These are phyloP conservation scores for Drosophila nr. fundita DNA, from an alignment of 2,888 invertebrate species.

Conservation along the genomic window DNA sequence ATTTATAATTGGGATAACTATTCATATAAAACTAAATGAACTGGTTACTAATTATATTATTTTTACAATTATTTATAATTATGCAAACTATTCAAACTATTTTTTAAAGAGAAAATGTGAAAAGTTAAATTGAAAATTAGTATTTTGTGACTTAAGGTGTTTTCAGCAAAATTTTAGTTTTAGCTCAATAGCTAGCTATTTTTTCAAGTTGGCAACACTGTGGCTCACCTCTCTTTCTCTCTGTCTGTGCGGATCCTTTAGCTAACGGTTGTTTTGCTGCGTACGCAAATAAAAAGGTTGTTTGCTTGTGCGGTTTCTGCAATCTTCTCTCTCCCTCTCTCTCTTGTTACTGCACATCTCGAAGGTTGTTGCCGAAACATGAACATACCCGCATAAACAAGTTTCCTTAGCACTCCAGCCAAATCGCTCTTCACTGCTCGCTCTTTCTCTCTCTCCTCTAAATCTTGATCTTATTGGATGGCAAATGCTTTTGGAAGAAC, in stretches of 20 bases:
- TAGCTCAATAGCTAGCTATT: neutral
- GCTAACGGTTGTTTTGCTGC: slow-evolving; percentile 64
- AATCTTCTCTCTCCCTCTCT: neutral
- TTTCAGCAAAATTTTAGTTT: neutral
- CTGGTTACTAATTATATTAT: neutral
- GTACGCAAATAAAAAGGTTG: slow-evolving; percentile 49
- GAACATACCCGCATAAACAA: slow-evolving; percentile 26
- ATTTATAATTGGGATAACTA: neutral
- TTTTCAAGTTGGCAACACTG: neutral
- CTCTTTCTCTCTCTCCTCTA: neutral
- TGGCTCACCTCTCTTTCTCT: neutral
- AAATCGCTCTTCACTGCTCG: neutral
- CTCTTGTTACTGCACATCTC: slow-evolving; percentile 18
- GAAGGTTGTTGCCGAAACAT: slow-evolving; percentile 35
- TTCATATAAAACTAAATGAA: neutral
- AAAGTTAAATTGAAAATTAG: neutral
- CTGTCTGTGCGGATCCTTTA: slow-evolving; percentile 47
- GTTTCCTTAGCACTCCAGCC: slow-evolving; percentile 14
- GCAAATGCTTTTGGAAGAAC: slow-evolving; percentile 11
- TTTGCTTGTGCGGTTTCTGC: slow-evolving; percentile 35
- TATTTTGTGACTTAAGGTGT: neutral
- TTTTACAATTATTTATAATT: neutral
- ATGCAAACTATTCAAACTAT: neutral
- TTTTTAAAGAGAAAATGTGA: neutral
- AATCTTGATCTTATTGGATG: slow-evolving; percentile 26